Base-by-base conservation (phyloP, 1,140 invertebrate species). In the Pogonomyrmex californicus region DNA sequence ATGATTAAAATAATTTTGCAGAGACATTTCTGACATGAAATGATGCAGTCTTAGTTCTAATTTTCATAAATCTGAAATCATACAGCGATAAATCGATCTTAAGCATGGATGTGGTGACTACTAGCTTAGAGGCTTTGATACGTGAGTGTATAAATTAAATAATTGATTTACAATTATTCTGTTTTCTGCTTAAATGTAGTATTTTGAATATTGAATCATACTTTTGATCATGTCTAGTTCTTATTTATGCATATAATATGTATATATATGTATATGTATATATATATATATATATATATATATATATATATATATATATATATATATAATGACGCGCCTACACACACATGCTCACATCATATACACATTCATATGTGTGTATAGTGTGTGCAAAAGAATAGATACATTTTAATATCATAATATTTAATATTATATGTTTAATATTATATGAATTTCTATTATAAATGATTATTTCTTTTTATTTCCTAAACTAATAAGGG, bases 71-170 rank as follows among this genome's bases (percentile, higher is more conserved):
- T 73, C 41, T 17, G 17, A 5, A 5, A 83, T 36, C 47, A 75
- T 58, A 30, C 38, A 85, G 3, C 12, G 14, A 58, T 36, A 71
- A 78, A 60, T 23, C 12, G 51, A 41, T 44, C 10, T 76, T 88
- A 91, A 86, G 87, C 14, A 95, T 94, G 94, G 93, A 95, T 90
- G 92, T 94, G 58, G 92, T 95, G 44, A 94, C 93, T 9, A 94
- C 93, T 33, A 95, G 93, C 76, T 89, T 94, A 12, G 94, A 95
- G 71, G 93, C 94, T 91, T 87, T 95, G 12, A 93, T 95, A 81
- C 93, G 94, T 94, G 86, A 93, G 93, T 93, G 63, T 60, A 66
- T 10, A 9, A 65, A 5, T 9, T 65, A 36, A 10, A 62, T 0
- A 49, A 44, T 38, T 63, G 0, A 47, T 68, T 79, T 85, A 63